Conservation (phyloP, 92 coral and sea anemone genomes). For the Paragorgia papillata region DNA sequence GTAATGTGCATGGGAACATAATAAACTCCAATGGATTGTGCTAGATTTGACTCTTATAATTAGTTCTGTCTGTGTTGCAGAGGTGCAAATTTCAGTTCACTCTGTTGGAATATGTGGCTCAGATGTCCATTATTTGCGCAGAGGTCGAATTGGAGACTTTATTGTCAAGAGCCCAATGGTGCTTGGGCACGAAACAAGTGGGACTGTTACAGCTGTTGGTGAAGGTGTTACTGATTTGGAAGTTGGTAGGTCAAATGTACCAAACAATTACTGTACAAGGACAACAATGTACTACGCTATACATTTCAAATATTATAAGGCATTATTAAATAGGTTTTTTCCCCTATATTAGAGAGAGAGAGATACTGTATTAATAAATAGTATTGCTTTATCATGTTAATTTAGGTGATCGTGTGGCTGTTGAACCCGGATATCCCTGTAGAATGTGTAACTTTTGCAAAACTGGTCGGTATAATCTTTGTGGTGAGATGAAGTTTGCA, state of each 20-base stretch:
- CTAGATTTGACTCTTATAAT: too few species aligned
- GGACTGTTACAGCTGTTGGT: slow-evolving; percentile 79
- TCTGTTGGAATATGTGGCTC: slow-evolving; percentile 99
- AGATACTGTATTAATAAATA: too few species aligned
- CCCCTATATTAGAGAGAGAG: too few species aligned
- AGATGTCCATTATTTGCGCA: slow-evolving; percentile 91
- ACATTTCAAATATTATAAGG: too few species aligned
- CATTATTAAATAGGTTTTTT: too few species aligned
- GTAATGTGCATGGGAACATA: too few species aligned
- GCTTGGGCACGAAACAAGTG: slow-evolving; percentile 90
- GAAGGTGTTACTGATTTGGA: slow-evolving; percentile 87
- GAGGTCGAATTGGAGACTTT: slow-evolving; percentile 87
- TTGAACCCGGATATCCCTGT: slow-evolving; percentile 90
- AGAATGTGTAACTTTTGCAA: slow-evolving; percentile 84
- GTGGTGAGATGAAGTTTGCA: slow-evolving; percentile 84
- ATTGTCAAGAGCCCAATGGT: slow-evolving; percentile 90
- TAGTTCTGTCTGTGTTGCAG: slow-evolving; percentile 51
- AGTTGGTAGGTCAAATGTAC: slow-evolving; percentile 65
- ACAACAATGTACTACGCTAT: neutral
- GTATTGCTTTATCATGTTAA: neutral
- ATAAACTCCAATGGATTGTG: too few species aligned
- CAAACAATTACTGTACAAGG: neutral
- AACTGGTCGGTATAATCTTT: slow-evolving; percentile 88
- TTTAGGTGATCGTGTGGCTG: slow-evolving; percentile 92
- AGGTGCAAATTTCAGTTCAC: slow-evolving; percentile 89